Evolutionary conservation across 2,888 invertebrate species (phyloP), one percentile per base, ranked within the genome.

Genomic region (Priocnemis perturbator): DNA sequence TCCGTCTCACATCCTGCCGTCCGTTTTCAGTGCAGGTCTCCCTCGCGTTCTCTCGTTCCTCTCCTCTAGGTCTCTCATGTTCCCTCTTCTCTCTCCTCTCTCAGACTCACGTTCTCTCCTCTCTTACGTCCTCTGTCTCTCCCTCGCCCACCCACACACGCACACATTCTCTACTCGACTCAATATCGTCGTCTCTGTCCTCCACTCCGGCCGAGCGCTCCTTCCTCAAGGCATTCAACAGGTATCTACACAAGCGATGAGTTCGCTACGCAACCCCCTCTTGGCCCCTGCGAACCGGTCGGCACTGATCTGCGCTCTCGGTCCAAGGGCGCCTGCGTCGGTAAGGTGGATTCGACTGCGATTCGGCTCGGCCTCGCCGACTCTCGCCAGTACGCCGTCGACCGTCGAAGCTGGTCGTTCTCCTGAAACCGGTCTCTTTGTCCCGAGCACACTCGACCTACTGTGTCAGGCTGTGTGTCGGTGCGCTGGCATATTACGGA

Each of bases 241-340:
- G 71, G 71, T 72, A 69, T 70, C 71, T 72, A 72, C 71, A 70
- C 65, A 70, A 70, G 65, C 71, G 70, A 72, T 72, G 71, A 71
- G 71, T 65, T 71, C 53, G 70, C 58, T 55, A 45, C 56, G 56
- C 62, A 30, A 59, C 30, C 61, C 59, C 47, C 21, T 45, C 19
- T n/a, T 58, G 21, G 50, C 52, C 26, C 58, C 19, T 53, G n/a
- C 57, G 53, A 58, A 45, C 58, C 37, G 48, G 60, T 44, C n/a
- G 26, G 15, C 55, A 45, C 68, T 56, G 64, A 64, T 61, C 60
- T 56, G 63, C 71, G 57, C 56, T 48, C 62, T 37, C 47, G 26
- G 50, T 37, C 53, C 70, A 65, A 62, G 71, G 69, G 60, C 69
- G 69, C 61, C 48, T 60, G 70, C 70, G 70, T 69, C 71, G 70